Conservation (phyloP, 2,797 vertebrate genomes). For the Meda fulgida region DNA sequence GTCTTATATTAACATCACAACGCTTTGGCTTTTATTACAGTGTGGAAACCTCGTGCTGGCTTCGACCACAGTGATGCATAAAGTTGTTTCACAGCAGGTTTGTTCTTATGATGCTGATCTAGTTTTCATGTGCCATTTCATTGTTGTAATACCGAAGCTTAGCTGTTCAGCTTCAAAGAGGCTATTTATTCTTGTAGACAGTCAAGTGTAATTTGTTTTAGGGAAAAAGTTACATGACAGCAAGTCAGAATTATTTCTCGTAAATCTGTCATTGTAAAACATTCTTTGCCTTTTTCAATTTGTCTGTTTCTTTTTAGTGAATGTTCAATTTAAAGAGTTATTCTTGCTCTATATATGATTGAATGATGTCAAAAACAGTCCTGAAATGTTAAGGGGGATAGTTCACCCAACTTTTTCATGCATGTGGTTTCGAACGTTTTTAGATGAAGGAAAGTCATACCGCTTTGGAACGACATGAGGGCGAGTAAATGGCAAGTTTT, state of each 20-base stretch:
- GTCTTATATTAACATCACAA: constrained; percentile 38
- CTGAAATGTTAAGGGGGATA: background rate
- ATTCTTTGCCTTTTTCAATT: background rate
- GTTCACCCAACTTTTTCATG: background rate
- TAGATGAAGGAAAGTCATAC: background rate
- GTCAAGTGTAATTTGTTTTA: constrained; percentile 5
- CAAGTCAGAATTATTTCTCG: constrained; percentile 10
- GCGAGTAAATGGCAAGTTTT: background rate
- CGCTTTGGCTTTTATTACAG: constrained; percentile 53
- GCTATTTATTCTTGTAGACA: constrained; percentile 10
- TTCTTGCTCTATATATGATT: background rate
- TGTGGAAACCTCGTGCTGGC: constrained; percentile 55
- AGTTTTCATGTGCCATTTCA: constrained; percentile 24
- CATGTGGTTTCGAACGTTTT: background rate
- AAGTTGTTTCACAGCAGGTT: constrained; percentile 47
- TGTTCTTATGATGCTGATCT: constrained; percentile 37
- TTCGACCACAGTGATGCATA: constrained; percentile 56
- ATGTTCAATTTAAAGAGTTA: background rate
- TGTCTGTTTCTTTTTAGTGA: background rate
- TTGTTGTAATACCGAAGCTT: constrained; percentile 34
- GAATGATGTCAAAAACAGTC: constrained; percentile 15
- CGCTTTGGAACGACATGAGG: background rate
- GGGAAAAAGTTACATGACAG: constrained; percentile 10
- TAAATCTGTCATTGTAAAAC: constrained; percentile 24
- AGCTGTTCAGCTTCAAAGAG: constrained; percentile 36